Evolutionary conservation across 2,113 vertebrate species (phyloP).

Genomic region (Proteles cristata): DNA sequence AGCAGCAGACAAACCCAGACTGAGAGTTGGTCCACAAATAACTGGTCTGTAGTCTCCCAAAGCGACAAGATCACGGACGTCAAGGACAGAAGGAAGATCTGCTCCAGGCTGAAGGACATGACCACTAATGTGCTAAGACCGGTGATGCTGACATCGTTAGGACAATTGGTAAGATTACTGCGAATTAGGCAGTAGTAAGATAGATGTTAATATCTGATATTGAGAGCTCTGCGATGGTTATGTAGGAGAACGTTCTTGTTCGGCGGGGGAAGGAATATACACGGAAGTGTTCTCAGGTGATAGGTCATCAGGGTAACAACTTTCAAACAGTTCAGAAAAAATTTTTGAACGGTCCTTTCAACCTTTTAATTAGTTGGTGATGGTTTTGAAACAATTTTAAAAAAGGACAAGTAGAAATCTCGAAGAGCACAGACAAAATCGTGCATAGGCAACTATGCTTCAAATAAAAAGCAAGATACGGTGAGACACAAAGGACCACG

Average conservation of each 20-base stretch:
- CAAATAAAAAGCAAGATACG: background rate
- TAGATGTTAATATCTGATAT: background rate
- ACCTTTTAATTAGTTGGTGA: background rate
- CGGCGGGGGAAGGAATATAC: background rate
- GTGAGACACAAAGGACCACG: accelerated
- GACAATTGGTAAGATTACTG: background rate
- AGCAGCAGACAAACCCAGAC: too few relatives aligned
- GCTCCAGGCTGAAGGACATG: accelerated
- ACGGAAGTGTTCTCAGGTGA: background rate
- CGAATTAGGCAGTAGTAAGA: background rate
- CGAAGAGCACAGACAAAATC: background rate
- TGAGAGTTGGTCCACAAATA: background rate
- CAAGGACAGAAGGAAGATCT: background rate
- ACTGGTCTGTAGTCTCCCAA: background rate
- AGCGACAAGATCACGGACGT: background rate
- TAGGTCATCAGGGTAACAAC: accelerated
- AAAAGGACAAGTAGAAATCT: background rate
- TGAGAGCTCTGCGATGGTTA: accelerated
- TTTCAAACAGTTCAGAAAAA: background rate
- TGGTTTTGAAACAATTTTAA: background rate
- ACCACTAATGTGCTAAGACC: too few relatives aligned
- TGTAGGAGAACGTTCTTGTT: background rate
- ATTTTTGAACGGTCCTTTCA: background rate
- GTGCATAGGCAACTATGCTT: background rate
- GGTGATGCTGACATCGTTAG: accelerated